Percentiles rank a stretch among this genome's conserved stretches.
Conservation (phyloP, 2,113 vertebrate species). For the Mola mola region DNA sequence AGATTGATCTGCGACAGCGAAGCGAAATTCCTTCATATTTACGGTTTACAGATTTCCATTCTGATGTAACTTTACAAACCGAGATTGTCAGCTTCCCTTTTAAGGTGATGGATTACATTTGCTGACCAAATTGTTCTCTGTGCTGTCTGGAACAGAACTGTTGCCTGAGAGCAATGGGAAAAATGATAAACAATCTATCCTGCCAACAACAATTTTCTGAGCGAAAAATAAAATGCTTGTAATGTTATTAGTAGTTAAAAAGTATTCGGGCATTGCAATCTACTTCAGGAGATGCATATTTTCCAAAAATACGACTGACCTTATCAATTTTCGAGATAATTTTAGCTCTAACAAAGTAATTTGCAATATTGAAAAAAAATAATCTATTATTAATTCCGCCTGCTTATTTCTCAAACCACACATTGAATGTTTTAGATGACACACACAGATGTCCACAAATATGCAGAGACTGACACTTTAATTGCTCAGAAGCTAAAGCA, state of each 20-base stretch:
- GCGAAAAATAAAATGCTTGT: conserved; percentile 10
- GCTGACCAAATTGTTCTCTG: conserved; percentile 1
- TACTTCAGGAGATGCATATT: not conserved
- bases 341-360: not conserved
- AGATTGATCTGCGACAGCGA: conserved; percentile 5
- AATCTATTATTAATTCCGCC: not conserved
- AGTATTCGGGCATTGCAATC: conserved; percentile 1
- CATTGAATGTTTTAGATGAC: not conserved
- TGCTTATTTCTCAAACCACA: not conserved
- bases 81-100: conserved; percentile 17
- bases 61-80: conserved; percentile 20
- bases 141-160: conserved; percentile 18
- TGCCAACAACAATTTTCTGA: conserved; percentile 29
- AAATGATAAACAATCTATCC: conserved; percentile 19
- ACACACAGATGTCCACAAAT: conserved; percentile 14
- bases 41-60: conserved; percentile 5
- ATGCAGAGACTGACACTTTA: conserved; percentile 30
- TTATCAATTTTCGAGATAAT: not conserved
- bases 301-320: not conserved
- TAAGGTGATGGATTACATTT: conserved; percentile 19
- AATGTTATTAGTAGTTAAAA: conserved; percentile 2
- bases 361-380: not conserved
- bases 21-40: not conserved
- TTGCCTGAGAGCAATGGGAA: not conserved
- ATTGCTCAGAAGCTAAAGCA: conserved; percentile 31